Percentiles rank a stretch among this genome's conserved stretches.
These are phyloP conservation scores for Malthinus seriepunctatus DNA, from an alignment of 2,888 invertebrate species.

Conservation along the genomic window DNA sequence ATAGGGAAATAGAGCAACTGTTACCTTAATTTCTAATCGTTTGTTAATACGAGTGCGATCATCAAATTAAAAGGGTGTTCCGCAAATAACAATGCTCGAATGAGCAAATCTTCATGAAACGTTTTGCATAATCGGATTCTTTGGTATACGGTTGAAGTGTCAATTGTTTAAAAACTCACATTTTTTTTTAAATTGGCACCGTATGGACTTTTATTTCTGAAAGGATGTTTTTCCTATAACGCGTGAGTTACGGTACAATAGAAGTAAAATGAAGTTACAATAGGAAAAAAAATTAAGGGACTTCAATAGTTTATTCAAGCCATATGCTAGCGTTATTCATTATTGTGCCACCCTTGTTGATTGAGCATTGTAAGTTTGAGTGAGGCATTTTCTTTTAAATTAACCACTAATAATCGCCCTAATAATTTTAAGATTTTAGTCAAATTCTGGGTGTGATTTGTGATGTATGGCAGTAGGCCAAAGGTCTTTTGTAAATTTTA, in stretches of 20 bases:
- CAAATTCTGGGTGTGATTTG: no score
- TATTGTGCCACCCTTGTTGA: no score
- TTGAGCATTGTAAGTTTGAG: no score
- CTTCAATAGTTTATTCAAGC: conserved; percentile 22
- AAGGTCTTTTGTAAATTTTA: no score
- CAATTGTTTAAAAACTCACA: background rate
- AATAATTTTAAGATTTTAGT: no score
- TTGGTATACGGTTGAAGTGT: background rate
- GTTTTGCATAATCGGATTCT: background rate
- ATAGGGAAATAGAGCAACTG: conserved; percentile 40
- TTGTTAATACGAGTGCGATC: conserved; percentile 18
- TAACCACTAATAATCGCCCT: no score
- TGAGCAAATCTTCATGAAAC: background rate
- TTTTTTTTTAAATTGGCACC: background rate
- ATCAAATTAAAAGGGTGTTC: conserved; percentile 12
- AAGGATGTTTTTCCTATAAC: background rate
- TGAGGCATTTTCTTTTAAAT: no score
- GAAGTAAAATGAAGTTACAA: conserved; percentile 32
- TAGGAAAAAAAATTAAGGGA: conserved; percentile 23
- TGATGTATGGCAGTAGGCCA: no score
- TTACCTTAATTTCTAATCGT: conserved; percentile 22
- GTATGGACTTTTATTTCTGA: background rate
- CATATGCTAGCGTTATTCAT: conserved; percentile 9
- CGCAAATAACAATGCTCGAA: background rate
- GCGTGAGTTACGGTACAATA: conserved; percentile 20